Percentiles rank a stretch among this genome's conserved stretches.
phyloP scores from a whole-genome alignment of 2,888 invertebrate genomes.

The Protonemura montana region DNA sequence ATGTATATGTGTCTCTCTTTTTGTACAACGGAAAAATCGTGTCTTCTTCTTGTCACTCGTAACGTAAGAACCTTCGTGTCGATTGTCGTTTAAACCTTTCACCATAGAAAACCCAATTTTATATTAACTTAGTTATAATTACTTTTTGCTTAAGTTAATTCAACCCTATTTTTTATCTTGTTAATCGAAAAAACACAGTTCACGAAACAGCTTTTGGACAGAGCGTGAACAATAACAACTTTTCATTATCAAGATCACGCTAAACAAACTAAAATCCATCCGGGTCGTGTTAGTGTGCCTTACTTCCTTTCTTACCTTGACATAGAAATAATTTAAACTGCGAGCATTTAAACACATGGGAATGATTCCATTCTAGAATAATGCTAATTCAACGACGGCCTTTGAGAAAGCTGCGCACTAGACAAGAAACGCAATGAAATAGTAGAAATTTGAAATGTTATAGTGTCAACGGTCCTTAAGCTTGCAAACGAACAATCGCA shows the following conservation, averaged over 20 bases:
- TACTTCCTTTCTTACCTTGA: slow-evolving; percentile 7
- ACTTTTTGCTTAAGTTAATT: neutral
- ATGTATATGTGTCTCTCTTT: neutral
- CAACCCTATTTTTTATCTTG: neutral
- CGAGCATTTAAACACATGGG: neutral
- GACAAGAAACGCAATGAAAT: neutral
- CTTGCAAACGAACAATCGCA: no score
- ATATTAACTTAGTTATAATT: neutral
- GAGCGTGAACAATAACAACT: neutral
- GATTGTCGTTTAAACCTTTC: neutral
- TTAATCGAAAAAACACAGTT: neutral
- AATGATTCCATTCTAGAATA: neutral
- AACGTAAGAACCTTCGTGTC: neutral
- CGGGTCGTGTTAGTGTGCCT: neutral
- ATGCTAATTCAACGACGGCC: neutral
- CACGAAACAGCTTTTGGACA: neutral
- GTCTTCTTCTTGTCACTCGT: no score
- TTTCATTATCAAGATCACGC: neutral
- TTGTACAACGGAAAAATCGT: neutral
- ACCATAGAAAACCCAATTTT: no score
- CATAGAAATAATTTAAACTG: neutral
- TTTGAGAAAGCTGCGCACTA: neutral
- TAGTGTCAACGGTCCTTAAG: no score
- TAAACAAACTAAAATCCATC: slow-evolving; percentile 12
- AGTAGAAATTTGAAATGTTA: neutral